These are phyloP conservation scores for Pammene fasciana DNA, from an alignment of 2,888 invertebrate species.

Conservation along the genomic window DNA sequence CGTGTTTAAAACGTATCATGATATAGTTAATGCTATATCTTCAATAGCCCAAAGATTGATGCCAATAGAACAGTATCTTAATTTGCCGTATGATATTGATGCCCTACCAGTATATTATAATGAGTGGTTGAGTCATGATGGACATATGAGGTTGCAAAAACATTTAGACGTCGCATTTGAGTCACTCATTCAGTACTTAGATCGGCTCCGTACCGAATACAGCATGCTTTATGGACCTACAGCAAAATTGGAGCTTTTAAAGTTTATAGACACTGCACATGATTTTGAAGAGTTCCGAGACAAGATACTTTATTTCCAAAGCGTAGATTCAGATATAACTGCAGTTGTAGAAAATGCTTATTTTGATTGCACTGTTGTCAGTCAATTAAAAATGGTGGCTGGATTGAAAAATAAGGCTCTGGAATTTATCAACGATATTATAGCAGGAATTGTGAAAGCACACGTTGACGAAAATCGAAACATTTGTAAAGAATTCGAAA, in stretches of 20 bases:
- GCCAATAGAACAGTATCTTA: slow-evolving; percentile 81
- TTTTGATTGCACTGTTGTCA: slow-evolving; percentile 85
- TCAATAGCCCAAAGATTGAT: slow-evolving; percentile 83
- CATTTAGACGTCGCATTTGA: slow-evolving; percentile 81
- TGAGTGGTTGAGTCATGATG: slow-evolving; percentile 80
- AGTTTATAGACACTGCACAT: slow-evolving; percentile 77
- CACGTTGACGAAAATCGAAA: slow-evolving; percentile 86
- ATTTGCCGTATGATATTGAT: slow-evolving; percentile 68
- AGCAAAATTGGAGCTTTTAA: slow-evolving; percentile 72
- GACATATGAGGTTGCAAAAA: slow-evolving; percentile 76
- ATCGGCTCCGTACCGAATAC: slow-evolving; percentile 81
- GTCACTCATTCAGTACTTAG: slow-evolving; percentile 83
- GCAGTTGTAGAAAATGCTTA: slow-evolving; percentile 86
- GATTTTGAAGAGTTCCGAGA: slow-evolving; percentile 84
- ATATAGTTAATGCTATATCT: slow-evolving; percentile 82
- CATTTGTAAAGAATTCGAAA: slow-evolving; percentile 89
- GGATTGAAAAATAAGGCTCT: slow-evolving; percentile 84
- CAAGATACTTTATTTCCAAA: slow-evolving; percentile 85
- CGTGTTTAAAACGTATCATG: slow-evolving; percentile 82
- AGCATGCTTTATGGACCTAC: slow-evolving; percentile 80
- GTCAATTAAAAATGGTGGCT: slow-evolving; percentile 85
- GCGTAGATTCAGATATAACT: slow-evolving; percentile 84
- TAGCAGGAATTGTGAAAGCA: slow-evolving; percentile 84
- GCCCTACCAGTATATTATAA: slow-evolving; percentile 84
- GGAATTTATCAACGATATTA: slow-evolving; percentile 84